phyloP scores from a whole-genome alignment of 2,797 vertebrate species.

The Syngnathus acus region DNA sequence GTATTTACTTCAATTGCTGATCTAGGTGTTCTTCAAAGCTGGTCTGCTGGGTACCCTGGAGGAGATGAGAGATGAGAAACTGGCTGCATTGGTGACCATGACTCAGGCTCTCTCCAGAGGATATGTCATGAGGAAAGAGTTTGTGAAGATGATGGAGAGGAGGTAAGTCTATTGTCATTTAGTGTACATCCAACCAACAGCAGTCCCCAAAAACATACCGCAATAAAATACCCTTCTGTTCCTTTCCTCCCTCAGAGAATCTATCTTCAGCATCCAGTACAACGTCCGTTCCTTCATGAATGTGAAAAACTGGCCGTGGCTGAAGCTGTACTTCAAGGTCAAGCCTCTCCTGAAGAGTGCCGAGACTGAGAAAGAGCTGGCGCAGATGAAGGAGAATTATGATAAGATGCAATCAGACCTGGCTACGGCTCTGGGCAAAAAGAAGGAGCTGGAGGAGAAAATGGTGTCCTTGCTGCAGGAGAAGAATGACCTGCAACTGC shows the following conservation, averaged over 20 bases:
- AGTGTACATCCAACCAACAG: neutral
- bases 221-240: neutral
- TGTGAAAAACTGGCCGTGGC: constrained; percentile 86
- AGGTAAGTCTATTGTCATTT: neutral
- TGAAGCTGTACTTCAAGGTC: constrained; percentile 86
- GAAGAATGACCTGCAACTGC: constrained; percentile 68
- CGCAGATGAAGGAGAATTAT: constrained; percentile 76
- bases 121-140: constrained; percentile 12
- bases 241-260: constrained; percentile 56
- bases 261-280: constrained; percentile 76
- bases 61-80: constrained; percentile 8
- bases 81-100: constrained; percentile 66
- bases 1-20: neutral
- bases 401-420: constrained; percentile 69
- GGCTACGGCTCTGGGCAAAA: constrained; percentile 71
- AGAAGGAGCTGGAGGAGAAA: constrained; percentile 7
- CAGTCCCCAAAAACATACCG: neutral
- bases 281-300: constrained; percentile 63
- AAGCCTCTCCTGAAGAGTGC: constrained; percentile 81
- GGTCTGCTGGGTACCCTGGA: constrained; percentile 50
- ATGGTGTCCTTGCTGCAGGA: constrained; percentile 8
- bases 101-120: constrained; percentile 70
- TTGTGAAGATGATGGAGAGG: constrained; percentile 11
- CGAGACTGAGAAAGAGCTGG: constrained; percentile 45
- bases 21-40: constrained; percentile 51